Evolutionary conservation across 2,888 invertebrate genomes (phyloP).

Genomic region (Synergus japonicus): DNA sequence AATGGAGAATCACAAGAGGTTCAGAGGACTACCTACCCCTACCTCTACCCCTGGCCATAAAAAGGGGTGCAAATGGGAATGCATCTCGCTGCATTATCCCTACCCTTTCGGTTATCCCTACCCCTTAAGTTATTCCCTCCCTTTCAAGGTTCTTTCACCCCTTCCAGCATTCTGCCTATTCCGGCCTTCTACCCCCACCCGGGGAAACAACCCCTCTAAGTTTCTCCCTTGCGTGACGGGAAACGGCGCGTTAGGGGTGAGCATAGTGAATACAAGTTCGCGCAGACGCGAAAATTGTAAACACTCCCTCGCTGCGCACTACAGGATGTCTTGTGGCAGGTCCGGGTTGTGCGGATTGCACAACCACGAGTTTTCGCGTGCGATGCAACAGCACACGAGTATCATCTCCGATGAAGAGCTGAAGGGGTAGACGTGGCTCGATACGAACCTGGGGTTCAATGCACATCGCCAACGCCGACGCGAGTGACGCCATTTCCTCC

Average conservation of each 20-base stretch:
- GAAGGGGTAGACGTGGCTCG: conserved; percentile 63
- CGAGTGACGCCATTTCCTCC: conserved; percentile 59
- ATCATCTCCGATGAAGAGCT: conserved; percentile 31
- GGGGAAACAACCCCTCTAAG: conserved; percentile 45
- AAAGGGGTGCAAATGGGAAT: conserved; percentile 44
- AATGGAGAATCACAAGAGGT: neutral
- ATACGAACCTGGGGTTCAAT: conserved; percentile 73
- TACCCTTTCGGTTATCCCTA: conserved; percentile 48
- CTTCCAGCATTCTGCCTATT: conserved; percentile 49
- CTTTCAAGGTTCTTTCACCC: conserved; percentile 44
- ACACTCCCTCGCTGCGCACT: conserved; percentile 75
- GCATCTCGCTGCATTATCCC: conserved; percentile 62
- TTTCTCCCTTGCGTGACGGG: conserved; percentile 54
- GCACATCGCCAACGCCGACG: conserved; percentile 64
- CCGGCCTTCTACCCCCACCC: conserved; percentile 50
- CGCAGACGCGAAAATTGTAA: conserved; percentile 74
- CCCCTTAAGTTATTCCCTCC: conserved; percentile 47
- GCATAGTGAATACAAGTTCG: conserved; percentile 48
- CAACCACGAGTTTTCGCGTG: conserved; percentile 40
- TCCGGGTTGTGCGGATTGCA: conserved; percentile 66
- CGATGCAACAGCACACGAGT: conserved; percentile 29
- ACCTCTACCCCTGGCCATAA: neutral
- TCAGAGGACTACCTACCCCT: neutral
- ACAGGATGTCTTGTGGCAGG: conserved; percentile 73
- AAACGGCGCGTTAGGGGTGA: conserved; percentile 54